Evolutionary conservation across 2,888 invertebrate genomes (phyloP), one percentile per base, ranked within the genome.

Genomic region (Heterodera filipjevi): DNA sequence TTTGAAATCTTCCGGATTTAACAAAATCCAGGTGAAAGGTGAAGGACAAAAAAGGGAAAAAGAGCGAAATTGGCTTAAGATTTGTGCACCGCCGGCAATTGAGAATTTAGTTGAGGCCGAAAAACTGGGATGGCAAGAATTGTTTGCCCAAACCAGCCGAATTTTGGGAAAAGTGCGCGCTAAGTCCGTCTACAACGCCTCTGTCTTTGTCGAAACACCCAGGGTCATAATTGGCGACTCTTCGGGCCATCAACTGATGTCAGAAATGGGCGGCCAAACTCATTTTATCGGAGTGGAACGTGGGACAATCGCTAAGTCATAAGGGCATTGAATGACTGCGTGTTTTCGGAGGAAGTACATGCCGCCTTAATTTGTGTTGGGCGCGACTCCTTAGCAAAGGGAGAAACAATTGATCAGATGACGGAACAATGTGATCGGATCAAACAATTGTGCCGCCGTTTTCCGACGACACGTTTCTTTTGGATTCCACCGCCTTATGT

Each of bases 401-500:
- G 53, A 33, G 74, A 74, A 27, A 74, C 74, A 0, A 49, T 74
- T 14, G 74, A 74, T 1, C 46, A 44, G n/a, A 64, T 74, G 22
- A 22, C 53, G 74, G 74, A 74, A 14, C 59, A 74, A 22, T 59
- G 59, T 27, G 27, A n/a, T 0, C 71, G 71, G 14, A 12, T 71
- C 30, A 71, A 71, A 19, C 71, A 39, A 33, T 19, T 71, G 19
- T 16, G 46, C 5, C 33, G 33, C 3, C 44, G 74, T 3, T 74
- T 46, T 30, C 33, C 27, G 2, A 19, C 39, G 22, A 27, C 35
- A 5, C 53, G 66, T 19, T 22, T 44, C 1, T 27, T 49, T 12
- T 74, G 74, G 74, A 39, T 74, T 16, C 74, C 74, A 3, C 49
- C 46, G 0, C 74, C 74, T 12, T 74, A 74, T n/a, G 66, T 74